Conservation (phyloP, 2,888 invertebrate species). For the Opisthograptis luteolata region DNA sequence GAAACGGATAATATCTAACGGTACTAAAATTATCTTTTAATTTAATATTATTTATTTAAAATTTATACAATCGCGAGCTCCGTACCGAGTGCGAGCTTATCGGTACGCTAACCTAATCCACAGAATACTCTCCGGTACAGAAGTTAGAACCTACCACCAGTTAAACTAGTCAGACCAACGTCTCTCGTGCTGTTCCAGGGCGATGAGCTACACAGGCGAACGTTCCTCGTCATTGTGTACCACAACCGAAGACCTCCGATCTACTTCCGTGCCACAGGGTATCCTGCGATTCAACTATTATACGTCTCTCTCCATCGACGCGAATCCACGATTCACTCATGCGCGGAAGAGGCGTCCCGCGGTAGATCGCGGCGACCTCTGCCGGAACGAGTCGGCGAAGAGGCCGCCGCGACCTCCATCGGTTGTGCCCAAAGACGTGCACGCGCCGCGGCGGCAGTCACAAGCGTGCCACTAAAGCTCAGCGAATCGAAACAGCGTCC, state of each 20-base stretch:
- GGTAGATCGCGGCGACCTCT: constrained; percentile 2
- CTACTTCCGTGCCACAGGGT: constrained; percentile 20
- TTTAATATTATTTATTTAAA: constrained; percentile 60
- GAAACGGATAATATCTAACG: constrained; percentile 82
- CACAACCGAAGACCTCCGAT: neutral
- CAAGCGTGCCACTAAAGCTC: constrained; percentile 56
- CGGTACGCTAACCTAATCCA: constrained; percentile 35
- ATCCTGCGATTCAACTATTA: constrained; percentile 16
- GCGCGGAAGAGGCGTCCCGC: constrained; percentile 23
- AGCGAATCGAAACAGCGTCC: constrained; percentile 59
- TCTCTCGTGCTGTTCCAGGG: constrained; percentile 4
- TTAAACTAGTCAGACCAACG: constrained; percentile 8
- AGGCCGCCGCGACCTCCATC: constrained; percentile 14
- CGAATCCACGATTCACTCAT: constrained; percentile 23
- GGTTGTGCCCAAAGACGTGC: constrained; percentile 13
- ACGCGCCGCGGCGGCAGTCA: constrained; percentile 35
- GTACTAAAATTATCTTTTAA: constrained; percentile 76
- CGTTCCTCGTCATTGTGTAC: constrained; percentile 2
- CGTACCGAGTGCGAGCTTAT: constrained; percentile 42
- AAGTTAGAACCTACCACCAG: neutral
- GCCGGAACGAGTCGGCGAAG: neutral
- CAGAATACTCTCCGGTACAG: constrained; percentile 32
- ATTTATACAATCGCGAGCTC: constrained; percentile 69
- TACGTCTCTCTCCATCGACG: constrained; percentile 22
- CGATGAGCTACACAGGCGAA: neutral